These are phyloP conservation scores for Hoplodrina blanda DNA, from an alignment of 2,888 invertebrate species.

Conservation along the genomic window DNA sequence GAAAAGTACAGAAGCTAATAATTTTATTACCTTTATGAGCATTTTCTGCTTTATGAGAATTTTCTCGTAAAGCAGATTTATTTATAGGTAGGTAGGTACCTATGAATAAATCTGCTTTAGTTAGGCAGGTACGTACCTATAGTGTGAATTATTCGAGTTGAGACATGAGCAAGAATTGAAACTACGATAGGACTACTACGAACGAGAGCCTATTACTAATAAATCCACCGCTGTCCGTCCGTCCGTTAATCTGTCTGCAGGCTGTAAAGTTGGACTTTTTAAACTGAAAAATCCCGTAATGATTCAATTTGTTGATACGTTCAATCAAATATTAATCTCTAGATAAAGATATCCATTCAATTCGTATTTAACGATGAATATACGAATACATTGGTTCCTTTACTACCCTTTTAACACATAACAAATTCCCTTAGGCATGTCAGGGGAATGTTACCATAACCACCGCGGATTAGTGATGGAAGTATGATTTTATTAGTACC, in stretches of 20 bases:
- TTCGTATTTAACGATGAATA: neutral
- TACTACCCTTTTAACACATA: slow-evolving; percentile 9
- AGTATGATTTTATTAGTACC: slow-evolving; percentile 51
- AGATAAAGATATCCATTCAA: neutral
- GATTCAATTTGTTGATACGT: too few relatives aligned
- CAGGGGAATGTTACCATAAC: slow-evolving; percentile 47
- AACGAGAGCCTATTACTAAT: too few relatives aligned
- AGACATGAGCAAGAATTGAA: neutral
- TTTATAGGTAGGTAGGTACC: too few relatives aligned
- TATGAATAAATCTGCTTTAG: too few relatives aligned
- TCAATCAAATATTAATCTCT: too few relatives aligned
- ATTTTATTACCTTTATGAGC: too few relatives aligned
- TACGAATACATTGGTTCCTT: neutral
- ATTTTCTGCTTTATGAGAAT: too few relatives aligned
- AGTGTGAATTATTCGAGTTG: neutral
- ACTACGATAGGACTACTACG: too few relatives aligned
- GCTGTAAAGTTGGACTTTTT: too few relatives aligned
- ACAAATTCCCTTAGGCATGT: slow-evolving; percentile 12
- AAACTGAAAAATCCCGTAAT: too few relatives aligned
- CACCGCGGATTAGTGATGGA: slow-evolving; percentile 53
- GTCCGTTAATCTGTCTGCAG: too few relatives aligned
- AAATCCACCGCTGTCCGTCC: too few relatives aligned
- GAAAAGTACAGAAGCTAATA: slow-evolving; percentile 12
- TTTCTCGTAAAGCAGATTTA: neutral
- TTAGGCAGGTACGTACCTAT: neutral